Conservation (phyloP, 2,113 vertebrate species). For the Pyxicephalus adspersus region DNA sequence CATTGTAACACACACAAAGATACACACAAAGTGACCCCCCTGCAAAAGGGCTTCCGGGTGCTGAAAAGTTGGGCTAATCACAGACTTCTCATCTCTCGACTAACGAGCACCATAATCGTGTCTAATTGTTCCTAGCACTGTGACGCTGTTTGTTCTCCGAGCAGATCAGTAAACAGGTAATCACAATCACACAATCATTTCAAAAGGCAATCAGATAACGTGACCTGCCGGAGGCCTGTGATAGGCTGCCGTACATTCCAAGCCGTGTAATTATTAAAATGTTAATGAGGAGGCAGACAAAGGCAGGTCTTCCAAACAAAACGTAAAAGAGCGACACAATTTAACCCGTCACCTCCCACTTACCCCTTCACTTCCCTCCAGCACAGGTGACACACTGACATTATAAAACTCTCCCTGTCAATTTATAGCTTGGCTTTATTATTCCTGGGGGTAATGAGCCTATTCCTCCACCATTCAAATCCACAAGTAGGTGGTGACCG, state of each 20-base stretch:
- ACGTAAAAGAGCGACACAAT: neutral
- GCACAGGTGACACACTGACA: too few relatives aligned
- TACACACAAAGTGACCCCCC: neutral
- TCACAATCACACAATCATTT: conserved; percentile 40
- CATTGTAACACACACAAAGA: too few relatives aligned
- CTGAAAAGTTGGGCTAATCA: conserved; percentile 19
- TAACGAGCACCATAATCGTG: conserved; percentile 26
- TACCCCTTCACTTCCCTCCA: too few relatives aligned
- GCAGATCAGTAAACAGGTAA: conserved; percentile 40
- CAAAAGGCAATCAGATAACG: conserved; percentile 38
- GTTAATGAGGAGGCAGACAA: conserved; percentile 49
- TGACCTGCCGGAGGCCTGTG: conserved; percentile 3
- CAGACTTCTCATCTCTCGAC: conserved; percentile 12
- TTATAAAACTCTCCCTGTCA: too few relatives aligned
- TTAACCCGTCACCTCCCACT: conserved; percentile 9
- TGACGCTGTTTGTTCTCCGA: neutral
- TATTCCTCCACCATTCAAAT: too few relatives aligned
- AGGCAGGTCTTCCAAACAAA: conserved; percentile 4
- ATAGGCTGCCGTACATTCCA: conserved; percentile 32
- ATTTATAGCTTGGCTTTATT: too few relatives aligned
- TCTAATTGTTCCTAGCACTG: conserved; percentile 28
- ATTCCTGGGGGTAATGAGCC: too few relatives aligned
- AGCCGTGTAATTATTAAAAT: conserved; percentile 39
- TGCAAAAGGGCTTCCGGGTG: neutral
- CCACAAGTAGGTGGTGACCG: too few relatives aligned